These are phyloP conservation scores for Drosophila mimica DNA, from an alignment of 2,888 invertebrate species.

Conservation along the genomic window DNA sequence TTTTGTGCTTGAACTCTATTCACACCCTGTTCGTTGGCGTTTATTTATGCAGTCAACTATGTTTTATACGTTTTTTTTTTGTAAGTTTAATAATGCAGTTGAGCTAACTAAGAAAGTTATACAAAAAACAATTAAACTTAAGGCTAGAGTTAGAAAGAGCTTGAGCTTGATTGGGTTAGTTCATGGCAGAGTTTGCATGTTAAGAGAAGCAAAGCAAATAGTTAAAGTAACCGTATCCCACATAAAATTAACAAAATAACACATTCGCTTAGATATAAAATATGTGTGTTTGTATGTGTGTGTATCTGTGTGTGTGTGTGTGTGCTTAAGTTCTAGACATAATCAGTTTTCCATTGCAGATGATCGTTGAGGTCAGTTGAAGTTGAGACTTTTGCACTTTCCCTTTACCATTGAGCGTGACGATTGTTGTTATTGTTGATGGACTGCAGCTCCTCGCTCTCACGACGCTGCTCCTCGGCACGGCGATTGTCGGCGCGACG, in stretches of 20 bases:
- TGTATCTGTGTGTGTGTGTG: conserved; percentile 11
- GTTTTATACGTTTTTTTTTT: conserved; percentile 31
- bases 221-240: conserved; percentile 51
- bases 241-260: conserved; percentile 42
- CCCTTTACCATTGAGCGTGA: conserved; percentile 59
- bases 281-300: conserved; percentile 9
- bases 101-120: conserved; percentile 57
- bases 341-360: conserved; percentile 55
- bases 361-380: conserved; percentile 58
- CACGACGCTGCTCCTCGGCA: conserved; percentile 33
- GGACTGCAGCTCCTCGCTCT: conserved; percentile 54
- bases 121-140: conserved; percentile 64
- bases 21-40: conserved; percentile 20
- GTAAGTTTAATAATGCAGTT: conserved; percentile 56
- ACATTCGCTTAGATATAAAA: conserved; percentile 44
- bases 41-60: conserved; percentile 20
- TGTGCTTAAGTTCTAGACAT: conserved; percentile 44
- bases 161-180: conserved; percentile 56
- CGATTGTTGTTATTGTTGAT: conserved; percentile 40
- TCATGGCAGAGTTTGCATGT: conserved; percentile 40
- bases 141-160: conserved; percentile 50
- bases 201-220: conserved; percentile 18
- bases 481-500: conserved; percentile 22
- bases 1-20: conserved; percentile 5
- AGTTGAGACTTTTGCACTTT: conserved; percentile 13